Conservation (phyloP, 2,888 invertebrate genomes). For the Ommatoiulus sabulosus region DNA sequence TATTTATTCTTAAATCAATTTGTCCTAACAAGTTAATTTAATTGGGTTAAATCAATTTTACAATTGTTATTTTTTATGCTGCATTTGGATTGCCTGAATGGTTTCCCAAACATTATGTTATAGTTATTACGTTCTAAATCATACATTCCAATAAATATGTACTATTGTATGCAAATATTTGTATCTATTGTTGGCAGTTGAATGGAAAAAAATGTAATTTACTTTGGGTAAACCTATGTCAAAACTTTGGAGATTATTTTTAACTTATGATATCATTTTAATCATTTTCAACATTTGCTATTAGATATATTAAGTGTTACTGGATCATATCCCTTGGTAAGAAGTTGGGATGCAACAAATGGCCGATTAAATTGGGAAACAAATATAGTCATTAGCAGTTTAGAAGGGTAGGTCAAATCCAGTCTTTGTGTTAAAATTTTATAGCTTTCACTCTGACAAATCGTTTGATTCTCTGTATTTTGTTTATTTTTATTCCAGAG, state of each 20-base stretch:
- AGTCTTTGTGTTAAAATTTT: neutral
- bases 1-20: too few species aligned
- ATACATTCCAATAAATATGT: neutral
- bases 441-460: neutral
- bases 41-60: too few species aligned
- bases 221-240: too few species aligned
- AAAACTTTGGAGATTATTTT: too few species aligned
- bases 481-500: neutral
- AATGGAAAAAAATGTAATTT: too few species aligned
- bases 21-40: too few species aligned
- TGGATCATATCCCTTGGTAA: conserved; percentile 77
- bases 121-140: too few species aligned
- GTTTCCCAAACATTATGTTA: neutral
- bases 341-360: conserved; percentile 82
- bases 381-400: conserved; percentile 32
- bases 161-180: too few species aligned
- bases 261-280: too few species aligned
- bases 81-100: neutral
- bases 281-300: conserved; percentile 17
- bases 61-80: too few species aligned
- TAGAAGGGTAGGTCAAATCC: conserved; percentile 48
- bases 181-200: too few species aligned
- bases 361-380: conserved; percentile 70
- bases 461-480: neutral
- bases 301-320: conserved; percentile 72